A percentile compares a stretch with the other conserved stretches of the same genome.
phyloP scores from a whole-genome alignment of 2,797 vertebrate species.

The Aselliscus stoliczkanus region DNA sequence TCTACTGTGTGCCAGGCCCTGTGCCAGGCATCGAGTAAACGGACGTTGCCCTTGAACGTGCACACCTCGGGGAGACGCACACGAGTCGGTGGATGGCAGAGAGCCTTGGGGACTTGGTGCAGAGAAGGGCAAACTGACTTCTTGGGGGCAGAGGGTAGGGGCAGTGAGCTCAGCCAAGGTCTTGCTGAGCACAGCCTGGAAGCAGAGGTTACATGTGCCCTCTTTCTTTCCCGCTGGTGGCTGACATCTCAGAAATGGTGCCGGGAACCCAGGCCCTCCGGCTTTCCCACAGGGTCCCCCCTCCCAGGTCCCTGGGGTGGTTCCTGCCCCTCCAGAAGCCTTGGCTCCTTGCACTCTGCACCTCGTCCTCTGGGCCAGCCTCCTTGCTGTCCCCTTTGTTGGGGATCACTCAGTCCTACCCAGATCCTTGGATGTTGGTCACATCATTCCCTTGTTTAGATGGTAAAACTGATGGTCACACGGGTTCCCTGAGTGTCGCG shows the following conservation, averaged over 20 bases:
- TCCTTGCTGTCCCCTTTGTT: neutral
- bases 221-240: no score
- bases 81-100: neutral
- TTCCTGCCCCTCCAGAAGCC: neutral
- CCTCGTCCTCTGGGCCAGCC: neutral
- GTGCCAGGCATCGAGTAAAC: constrained; percentile 55
- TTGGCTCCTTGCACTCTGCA: rapidly evolving
- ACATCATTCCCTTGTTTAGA: neutral
- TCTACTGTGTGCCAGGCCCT: constrained; percentile 73
- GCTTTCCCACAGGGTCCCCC: rapidly evolving
- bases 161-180: neutral
- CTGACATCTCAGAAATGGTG: neutral
- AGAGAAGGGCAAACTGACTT: neutral
- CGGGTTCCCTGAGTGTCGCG: neutral
- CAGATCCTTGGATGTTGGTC: neutral
- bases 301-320: neutral
- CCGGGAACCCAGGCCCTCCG: neutral
- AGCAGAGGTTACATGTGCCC: neutral
- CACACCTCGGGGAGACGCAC: constrained; percentile 19
- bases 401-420: no score
- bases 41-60: constrained; percentile 34
- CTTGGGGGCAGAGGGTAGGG: rapidly evolving
- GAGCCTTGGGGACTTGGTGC: neutral
- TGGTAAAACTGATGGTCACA: neutral
- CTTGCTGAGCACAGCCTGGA: neutral